Percentiles rank a stretch among this genome's conserved stretches.
Evolutionary conservation across 2,113 vertebrate genomes (phyloP).

Genomic region (Limanda limanda): DNA sequence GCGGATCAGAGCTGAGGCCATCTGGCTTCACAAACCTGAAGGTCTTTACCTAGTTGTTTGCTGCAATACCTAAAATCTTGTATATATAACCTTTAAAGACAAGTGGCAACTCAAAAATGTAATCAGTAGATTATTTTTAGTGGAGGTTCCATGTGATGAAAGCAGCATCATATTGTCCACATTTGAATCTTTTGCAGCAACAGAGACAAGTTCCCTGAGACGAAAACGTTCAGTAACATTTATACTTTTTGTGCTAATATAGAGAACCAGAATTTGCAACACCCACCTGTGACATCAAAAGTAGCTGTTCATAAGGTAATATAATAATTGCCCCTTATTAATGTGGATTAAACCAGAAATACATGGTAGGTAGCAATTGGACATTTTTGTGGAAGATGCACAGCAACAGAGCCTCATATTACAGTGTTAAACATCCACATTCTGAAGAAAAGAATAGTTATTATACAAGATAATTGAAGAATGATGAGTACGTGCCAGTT

Average conservation of each 20-base stretch:
- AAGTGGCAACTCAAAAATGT: neutral
- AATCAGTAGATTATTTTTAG: neutral
- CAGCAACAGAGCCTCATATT: neutral
- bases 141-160: too few relatives aligned
- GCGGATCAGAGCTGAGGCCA: too few relatives aligned
- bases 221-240: neutral
- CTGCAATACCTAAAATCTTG: neutral
- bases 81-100: neutral
- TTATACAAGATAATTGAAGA: neutral
- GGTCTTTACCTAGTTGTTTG: neutral
- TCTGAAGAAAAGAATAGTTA: too few relatives aligned
- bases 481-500: neutral
- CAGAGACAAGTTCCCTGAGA: neutral
- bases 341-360: neutral
- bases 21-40: neutral
- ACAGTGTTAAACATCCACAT: too few relatives aligned
- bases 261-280: constrained; percentile 52
- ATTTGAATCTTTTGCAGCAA: too few relatives aligned
- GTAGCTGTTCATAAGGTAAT: too few relatives aligned
- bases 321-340: too few relatives aligned
- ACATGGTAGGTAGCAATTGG: neutral
- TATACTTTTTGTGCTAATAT: constrained; percentile 9
- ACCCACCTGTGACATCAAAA: constrained; percentile 15
- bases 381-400: neutral
- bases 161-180: too few relatives aligned